Conservation (phyloP, 2,888 invertebrate species). For the Cephus spinipes region DNA sequence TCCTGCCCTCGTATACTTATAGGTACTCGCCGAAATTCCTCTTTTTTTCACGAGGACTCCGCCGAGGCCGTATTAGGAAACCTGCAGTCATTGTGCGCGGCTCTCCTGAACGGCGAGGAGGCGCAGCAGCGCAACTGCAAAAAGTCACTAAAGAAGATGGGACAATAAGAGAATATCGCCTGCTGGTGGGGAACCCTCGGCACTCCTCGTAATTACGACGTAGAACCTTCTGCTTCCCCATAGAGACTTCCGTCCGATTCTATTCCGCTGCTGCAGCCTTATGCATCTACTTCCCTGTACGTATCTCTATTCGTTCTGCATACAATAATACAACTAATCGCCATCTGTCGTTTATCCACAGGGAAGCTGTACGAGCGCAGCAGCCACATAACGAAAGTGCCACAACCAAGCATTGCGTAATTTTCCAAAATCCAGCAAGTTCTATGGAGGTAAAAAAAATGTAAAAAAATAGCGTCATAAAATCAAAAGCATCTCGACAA, state of each 20-base stretch:
- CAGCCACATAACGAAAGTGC: neutral
- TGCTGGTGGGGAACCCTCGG: conserved; percentile 16
- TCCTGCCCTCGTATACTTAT: neutral
- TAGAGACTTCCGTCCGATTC: neutral
- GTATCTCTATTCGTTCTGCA: neutral
- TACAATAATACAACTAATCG: neutral
- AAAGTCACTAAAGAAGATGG: conserved; percentile 34
- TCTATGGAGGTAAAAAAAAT: neutral
- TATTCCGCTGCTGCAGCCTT: neutral
- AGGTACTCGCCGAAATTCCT: conserved; percentile 52
- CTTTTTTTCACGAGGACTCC: conserved; percentile 43
- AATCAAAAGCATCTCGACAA: neutral
- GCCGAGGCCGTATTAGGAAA: conserved; percentile 59
- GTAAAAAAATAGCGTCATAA: neutral
- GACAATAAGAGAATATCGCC: conserved; percentile 27
- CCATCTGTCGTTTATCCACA: neutral
- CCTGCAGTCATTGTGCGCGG: conserved; percentile 58
- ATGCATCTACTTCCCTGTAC: neutral
- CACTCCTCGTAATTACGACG: conserved; percentile 36
- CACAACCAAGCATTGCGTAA: neutral
- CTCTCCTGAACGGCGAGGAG: conserved; percentile 38
- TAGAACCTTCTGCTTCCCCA: neutral
- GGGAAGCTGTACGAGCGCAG: neutral
- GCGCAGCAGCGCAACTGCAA: conserved; percentile 23
- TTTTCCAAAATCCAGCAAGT: neutral